phyloP scores from a whole-genome alignment of 1,140 invertebrate genomes.

The Eupristina koningsbergeri region DNA sequence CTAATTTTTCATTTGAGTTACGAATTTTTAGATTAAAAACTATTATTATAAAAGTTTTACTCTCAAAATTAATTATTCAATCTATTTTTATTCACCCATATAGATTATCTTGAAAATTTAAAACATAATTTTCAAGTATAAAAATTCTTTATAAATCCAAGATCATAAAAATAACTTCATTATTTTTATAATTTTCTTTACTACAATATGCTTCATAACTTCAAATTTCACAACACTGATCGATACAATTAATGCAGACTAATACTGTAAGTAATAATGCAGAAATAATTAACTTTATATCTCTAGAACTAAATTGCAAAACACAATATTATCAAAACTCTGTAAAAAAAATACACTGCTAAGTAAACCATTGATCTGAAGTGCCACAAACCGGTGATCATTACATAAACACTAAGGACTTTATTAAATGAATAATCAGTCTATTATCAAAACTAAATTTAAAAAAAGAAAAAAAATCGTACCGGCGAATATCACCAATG shows the following conservation, averaged over 20 bases:
- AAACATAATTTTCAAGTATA: not conserved
- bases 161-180: too few relatives aligned
- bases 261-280: too few relatives aligned
- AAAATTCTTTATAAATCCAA: not conserved
- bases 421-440: not conserved
- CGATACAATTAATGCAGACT: not conserved
- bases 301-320: not conserved
- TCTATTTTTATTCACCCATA: too few relatives aligned
- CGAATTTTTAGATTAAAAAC: too few relatives aligned
- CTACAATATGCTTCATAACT: not conserved
- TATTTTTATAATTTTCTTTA: too few relatives aligned
- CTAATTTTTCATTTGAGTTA: too few relatives aligned
- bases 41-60: too few relatives aligned
- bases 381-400: not conserved
- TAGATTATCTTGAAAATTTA: not conserved
- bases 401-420: not conserved
- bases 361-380: not conserved
- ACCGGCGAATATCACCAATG: constrained; percentile 61
- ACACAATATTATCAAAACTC: not conserved
- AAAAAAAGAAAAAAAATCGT: not conserved
- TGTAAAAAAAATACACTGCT: not conserved
- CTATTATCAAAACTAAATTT: not conserved
- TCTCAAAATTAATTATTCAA: too few relatives aligned
- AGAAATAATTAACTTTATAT: not conserved
- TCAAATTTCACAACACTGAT: not conserved